Evolutionary conservation across 2,113 vertebrate genomes (phyloP).

Genomic region (Ciconia maguari): DNA sequence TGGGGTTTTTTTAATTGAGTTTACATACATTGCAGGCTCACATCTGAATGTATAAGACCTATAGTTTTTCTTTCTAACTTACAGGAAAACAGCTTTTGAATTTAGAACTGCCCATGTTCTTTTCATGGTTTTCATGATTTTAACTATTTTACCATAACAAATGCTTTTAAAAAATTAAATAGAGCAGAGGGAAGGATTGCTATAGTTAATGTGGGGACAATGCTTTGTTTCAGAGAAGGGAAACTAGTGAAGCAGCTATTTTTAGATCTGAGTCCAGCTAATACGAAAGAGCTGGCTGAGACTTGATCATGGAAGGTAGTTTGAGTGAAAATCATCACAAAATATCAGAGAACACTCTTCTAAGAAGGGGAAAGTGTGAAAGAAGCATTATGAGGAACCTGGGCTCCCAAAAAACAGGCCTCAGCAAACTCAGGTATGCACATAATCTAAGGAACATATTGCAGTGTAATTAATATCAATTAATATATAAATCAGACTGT

Average conservation of each 20-base stretch:
- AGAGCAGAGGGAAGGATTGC: not conserved
- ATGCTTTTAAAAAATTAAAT: not conserved
- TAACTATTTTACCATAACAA: not conserved
- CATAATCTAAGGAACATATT: not conserved
- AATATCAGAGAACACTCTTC: not conserved
- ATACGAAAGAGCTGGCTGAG: not conserved
- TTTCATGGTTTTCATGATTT: not conserved
- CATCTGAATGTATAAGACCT: not conserved
- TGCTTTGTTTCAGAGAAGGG: not conserved
- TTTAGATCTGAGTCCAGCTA: not conserved
- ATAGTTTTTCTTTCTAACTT: not conserved
- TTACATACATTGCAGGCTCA: not conserved
- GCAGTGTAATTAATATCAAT: not conserved
- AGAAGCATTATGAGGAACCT: not conserved
- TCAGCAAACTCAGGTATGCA: not conserved
- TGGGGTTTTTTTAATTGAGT: accelerated
- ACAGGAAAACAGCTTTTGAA: not conserved
- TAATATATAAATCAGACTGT: not conserved
- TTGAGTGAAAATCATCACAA: not conserved
- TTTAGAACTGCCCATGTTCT: not conserved
- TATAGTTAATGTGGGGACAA: not conserved
- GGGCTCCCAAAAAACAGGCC: not conserved
- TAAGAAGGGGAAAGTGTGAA: not conserved
- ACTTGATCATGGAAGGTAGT: not conserved
- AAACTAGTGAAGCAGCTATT: not conserved